These are phyloP conservation scores for Crenichthys baileyi DNA, from an alignment of 2,797 vertebrate genomes.

Conservation along the genomic window DNA sequence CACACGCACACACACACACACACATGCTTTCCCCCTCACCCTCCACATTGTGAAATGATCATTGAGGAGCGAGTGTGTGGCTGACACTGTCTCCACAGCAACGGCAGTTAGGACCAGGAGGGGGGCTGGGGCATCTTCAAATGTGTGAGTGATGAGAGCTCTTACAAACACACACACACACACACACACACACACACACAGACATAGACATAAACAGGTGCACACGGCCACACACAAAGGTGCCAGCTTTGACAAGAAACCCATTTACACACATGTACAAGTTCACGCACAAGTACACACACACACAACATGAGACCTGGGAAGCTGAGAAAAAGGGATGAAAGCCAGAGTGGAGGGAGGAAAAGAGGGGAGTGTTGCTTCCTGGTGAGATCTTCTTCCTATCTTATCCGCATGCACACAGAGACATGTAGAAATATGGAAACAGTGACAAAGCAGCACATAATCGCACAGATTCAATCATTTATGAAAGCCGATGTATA, in stretches of 20 bases:
- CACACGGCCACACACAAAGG: slow-evolving; percentile 36
- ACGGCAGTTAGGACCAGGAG: slow-evolving; percentile 85
- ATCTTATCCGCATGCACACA: slow-evolving; percentile 23
- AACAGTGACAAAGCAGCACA: slow-evolving; percentile 67
- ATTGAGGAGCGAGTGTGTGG: slow-evolving; percentile 85
- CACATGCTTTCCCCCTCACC: slow-evolving; percentile 52
- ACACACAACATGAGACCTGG: slow-evolving; percentile 38
- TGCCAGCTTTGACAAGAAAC: slow-evolving; percentile 25
- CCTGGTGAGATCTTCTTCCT: slow-evolving; percentile 55
- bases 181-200: slow-evolving; percentile 26
- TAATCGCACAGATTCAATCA: slow-evolving; percentile 71
- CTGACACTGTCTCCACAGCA: slow-evolving; percentile 92
- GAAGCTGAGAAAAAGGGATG: slow-evolving; percentile 56
- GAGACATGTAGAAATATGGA: slow-evolving; percentile 40
- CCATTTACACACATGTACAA: slow-evolving; percentile 34
- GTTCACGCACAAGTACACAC: slow-evolving; percentile 3
- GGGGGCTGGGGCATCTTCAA: slow-evolving; percentile 81
- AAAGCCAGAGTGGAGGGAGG: slow-evolving; percentile 41
- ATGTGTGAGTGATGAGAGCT: slow-evolving; percentile 73
- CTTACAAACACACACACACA: slow-evolving; percentile 38
- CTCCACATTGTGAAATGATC: slow-evolving; percentile 85
- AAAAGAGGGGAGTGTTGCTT: slow-evolving; percentile 35
- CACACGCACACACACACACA: slow-evolving; percentile 31
- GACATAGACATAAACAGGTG: slow-evolving; percentile 39
- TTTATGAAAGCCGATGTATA: slow-evolving; percentile 76